Percentiles rank a stretch among this genome's conserved stretches.
Evolutionary conservation across 2,888 invertebrate genomes (phyloP).

Genomic region (Camponotus fellah): DNA sequence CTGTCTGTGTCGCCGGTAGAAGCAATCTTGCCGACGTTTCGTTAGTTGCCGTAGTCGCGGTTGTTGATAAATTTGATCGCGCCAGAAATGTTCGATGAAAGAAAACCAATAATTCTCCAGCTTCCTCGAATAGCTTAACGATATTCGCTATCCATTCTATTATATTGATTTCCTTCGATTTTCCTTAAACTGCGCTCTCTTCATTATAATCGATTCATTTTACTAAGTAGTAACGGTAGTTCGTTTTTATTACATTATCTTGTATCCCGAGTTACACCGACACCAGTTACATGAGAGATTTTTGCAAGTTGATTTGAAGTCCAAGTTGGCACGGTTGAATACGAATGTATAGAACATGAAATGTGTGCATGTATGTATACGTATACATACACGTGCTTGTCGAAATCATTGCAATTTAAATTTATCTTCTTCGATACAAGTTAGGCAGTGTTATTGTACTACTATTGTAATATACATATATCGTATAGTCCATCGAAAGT

Average conservation of each 20-base stretch:
- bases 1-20: conserved; percentile 57
- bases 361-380: too few species aligned
- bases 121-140: conserved; percentile 64
- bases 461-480: neutral
- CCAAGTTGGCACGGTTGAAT: conserved; percentile 21
- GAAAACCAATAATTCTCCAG: conserved; percentile 79
- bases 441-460: conserved; percentile 18
- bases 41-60: conserved; percentile 57
- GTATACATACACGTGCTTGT: neutral
- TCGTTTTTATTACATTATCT: conserved; percentile 62
- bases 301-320: conserved; percentile 1
- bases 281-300: conserved; percentile 30
- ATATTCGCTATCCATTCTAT: conserved; percentile 25
- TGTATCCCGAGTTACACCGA: conserved; percentile 33
- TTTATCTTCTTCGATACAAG: conserved; percentile 39
- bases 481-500: conserved; percentile 5
- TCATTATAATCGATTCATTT: conserved; percentile 67
- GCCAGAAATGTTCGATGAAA: conserved; percentile 63
- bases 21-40: conserved; percentile 65
- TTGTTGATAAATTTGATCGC: conserved; percentile 75
- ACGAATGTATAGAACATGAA: conserved; percentile 11
- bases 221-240: conserved; percentile 45
- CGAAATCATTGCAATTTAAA: conserved; percentile 30
- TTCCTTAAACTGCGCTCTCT: conserved; percentile 46
- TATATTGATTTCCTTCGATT: conserved; percentile 42